Percentiles rank a stretch among this genome's conserved stretches.
Evolutionary conservation across 2,113 vertebrate genomes (phyloP).

Genomic region (Lathamus discolor): DNA sequence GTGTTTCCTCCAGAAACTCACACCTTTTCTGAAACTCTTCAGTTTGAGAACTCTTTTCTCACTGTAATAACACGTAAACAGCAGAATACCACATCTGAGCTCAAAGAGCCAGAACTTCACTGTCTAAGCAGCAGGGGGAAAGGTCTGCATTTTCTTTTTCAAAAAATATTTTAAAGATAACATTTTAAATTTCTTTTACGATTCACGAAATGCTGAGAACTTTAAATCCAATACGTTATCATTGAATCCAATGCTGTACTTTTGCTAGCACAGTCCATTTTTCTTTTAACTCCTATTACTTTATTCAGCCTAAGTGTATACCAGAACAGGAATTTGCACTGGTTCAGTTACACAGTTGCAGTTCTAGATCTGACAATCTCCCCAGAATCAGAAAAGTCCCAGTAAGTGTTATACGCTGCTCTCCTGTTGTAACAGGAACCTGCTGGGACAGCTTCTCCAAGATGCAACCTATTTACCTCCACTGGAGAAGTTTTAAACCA

Average conservation of each 20-base stretch:
- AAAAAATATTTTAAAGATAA: neutral
- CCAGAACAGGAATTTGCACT: neutral
- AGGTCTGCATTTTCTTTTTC: neutral
- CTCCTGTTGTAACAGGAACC: neutral
- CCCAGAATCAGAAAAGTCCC: neutral
- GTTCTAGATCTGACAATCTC: neutral
- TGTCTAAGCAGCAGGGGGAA: neutral
- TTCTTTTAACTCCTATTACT: neutral
- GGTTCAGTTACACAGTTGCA: neutral
- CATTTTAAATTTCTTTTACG: neutral
- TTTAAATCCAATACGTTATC: neutral
- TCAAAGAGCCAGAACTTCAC: neutral
- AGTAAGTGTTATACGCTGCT: neutral
- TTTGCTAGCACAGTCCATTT: fast-evolving
- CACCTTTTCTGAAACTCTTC: neutral
- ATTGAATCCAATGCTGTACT: neutral
- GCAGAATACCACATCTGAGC: neutral
- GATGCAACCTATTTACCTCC: neutral
- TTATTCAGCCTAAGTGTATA: neutral
- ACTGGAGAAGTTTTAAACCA: neutral
- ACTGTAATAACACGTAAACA: neutral
- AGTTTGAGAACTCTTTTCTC: neutral
- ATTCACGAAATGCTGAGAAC: neutral
- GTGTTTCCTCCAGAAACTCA: neutral
- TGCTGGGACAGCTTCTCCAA: neutral